Evolutionary conservation across 1,140 invertebrate genomes (phyloP), one percentile per base, ranked within the genome.

Genomic region (Pseudachorutes palmiensis): DNA sequence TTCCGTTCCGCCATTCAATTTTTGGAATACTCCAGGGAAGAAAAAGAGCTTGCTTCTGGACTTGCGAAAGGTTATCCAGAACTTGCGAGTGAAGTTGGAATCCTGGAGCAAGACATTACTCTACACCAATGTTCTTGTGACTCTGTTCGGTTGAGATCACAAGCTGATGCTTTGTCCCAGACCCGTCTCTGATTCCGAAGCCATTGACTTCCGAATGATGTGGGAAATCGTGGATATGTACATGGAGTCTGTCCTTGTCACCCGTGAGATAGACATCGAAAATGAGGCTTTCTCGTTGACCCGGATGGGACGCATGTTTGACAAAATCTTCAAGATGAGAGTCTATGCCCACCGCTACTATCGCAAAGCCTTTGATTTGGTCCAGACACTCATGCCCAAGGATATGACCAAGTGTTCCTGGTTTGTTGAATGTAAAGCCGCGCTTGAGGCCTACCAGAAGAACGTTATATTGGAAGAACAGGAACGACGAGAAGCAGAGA

Each of bases 341-440:
- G 14, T 31, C 12, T 28, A 61, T 29, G 66, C 66, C 9, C n/a
- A 67, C 1, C 19, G 19, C 29, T 62, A 62, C 19, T 67, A 67
- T 31, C 59, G 66, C n/a, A 14, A 31, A 24, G 66, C 66, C 2
- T 62, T 67, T n/a, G 59, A 67, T 31, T 28, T 67, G 28, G 66
- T 33, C 2, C 66, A 62, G 24, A 24, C 28, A 2, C 33, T 67
- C 1, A 28, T 51, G 1, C 66, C 59, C 19, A n/a, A n/a, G 3
- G 66, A 67, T 33, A 12, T 67, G 28, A 49, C 5, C 1, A 62
- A 45, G 5, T 16, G 2, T 2, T 9, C 12, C 1, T 68, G 66
- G 66, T 68, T 28, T 33, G 22, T 16, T 14, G 66, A 68, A n/a
- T 14, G 29, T 0, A 64, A 57, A 31, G 19, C 24, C 0, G 61